Percentiles rank a stretch among this genome's conserved stretches.
Conservation (phyloP, 1,140 invertebrate genomes). For the Drosophila equinoxialis region DNA sequence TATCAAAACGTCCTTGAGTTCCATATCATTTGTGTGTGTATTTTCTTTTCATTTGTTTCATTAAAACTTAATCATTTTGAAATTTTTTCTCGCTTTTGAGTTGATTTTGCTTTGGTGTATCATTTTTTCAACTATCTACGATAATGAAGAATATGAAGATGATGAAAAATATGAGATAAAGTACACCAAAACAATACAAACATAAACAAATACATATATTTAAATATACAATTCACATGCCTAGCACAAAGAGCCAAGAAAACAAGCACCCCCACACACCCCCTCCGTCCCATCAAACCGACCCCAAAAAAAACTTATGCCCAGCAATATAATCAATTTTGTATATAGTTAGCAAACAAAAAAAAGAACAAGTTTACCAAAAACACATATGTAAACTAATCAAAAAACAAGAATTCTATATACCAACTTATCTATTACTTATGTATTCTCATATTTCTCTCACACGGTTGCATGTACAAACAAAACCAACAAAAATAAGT, state of each 20-base stretch:
- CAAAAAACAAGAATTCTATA: neutral
- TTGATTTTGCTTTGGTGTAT: neutral
- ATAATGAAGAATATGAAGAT: slow-evolving; percentile 29
- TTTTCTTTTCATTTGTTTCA: neutral
- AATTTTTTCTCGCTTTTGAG: too few species aligned
- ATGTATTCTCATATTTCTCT: neutral
- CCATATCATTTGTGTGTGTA: neutral
- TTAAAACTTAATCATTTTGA: neutral
- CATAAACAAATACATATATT: neutral
- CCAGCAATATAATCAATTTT: neutral
- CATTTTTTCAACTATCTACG: slow-evolving; percentile 38
- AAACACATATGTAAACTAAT: neutral
- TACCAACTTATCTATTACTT: slow-evolving; percentile 3
- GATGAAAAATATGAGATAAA: slow-evolving; percentile 7
- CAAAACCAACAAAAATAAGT: neutral
- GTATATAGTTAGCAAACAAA: slow-evolving; percentile 13
- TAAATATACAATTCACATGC: slow-evolving; percentile 2
- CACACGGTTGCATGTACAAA: slow-evolving; percentile 1
- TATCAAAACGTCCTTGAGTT: slow-evolving; percentile 1
- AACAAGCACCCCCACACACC: neutral
- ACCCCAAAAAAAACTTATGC: slow-evolving; percentile 14
- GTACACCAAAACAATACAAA: slow-evolving; percentile 4
- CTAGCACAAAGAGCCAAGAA: slow-evolving; percentile 2
- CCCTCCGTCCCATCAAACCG: neutral
- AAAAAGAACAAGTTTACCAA: neutral